These are phyloP conservation scores for Nasonia oneida DNA, from an alignment of 2,888 invertebrate genomes.

Conservation along the genomic window DNA sequence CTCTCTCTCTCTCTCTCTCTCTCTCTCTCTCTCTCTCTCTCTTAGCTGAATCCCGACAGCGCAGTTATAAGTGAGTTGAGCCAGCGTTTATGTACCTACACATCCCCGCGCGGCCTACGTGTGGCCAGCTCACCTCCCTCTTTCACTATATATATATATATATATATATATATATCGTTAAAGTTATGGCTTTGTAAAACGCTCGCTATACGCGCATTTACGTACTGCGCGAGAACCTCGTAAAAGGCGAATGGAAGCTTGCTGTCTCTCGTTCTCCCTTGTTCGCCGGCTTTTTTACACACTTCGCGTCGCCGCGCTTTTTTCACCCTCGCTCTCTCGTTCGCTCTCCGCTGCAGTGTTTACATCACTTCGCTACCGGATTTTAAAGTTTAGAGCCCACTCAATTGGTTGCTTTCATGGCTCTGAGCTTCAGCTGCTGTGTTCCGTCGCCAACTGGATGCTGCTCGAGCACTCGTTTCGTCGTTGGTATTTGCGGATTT, in stretches of 20 bases:
- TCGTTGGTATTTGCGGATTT: constrained; percentile 21
- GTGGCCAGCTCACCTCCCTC: not conserved
- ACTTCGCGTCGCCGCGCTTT: constrained; percentile 37
- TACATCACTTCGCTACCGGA: constrained; percentile 46
- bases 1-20: too few species aligned
- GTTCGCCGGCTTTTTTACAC: constrained; percentile 46
- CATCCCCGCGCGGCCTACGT: not conserved
- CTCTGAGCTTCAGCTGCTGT: not conserved
- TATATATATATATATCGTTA: constrained; percentile 47
- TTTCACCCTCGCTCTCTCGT: not conserved
- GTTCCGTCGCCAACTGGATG: not conserved
- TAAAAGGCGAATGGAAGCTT: constrained; percentile 60
- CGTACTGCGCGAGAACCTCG: constrained; percentile 63
- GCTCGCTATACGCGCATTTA: constrained; percentile 60
- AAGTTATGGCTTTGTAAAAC: constrained; percentile 64
- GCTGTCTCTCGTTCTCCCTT: constrained; percentile 25
- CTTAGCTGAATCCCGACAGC: constrained; percentile 49
- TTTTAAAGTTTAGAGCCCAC: constrained; percentile 51
- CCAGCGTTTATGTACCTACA: constrained; percentile 25
- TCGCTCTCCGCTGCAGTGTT: not conserved
- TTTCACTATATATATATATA: not conserved
- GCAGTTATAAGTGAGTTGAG: constrained; percentile 55
- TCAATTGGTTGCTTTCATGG: constrained; percentile 49
- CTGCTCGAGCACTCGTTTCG: not conserved
- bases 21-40: not conserved